Conservation (phyloP, 2,888 invertebrate species). For the Atethmia centrago region DNA sequence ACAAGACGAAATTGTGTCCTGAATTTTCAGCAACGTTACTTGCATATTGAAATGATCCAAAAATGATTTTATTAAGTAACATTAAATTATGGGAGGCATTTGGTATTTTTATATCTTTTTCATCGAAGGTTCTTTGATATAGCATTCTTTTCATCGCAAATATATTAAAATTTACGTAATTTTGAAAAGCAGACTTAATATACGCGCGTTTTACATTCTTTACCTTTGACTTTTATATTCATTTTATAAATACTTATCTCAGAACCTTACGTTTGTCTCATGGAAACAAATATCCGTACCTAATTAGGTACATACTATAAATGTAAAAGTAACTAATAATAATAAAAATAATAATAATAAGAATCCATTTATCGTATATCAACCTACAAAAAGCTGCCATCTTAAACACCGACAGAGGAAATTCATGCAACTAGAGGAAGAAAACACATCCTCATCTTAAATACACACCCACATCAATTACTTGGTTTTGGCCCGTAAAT, state of each 20-base stretch:
- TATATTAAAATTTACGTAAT: slow-evolving; percentile 24
- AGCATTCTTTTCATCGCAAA: slow-evolving; percentile 45
- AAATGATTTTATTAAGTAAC: slow-evolving; percentile 51
- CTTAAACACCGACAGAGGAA: too few relatives aligned
- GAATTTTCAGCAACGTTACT: slow-evolving; percentile 24
- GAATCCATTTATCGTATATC: too few relatives aligned
- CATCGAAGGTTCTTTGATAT: slow-evolving; percentile 24
- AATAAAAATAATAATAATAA: too few relatives aligned
- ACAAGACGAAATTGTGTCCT: neutral
- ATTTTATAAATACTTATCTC: slow-evolving; percentile 5
- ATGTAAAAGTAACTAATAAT: too few relatives aligned
- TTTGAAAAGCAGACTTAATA: slow-evolving; percentile 14
- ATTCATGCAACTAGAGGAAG: too few relatives aligned
- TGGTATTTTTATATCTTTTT: slow-evolving; percentile 34
- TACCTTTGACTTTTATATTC: slow-evolving; percentile 31
- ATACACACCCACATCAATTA: too few relatives aligned
- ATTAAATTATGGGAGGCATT: slow-evolving; percentile 24
- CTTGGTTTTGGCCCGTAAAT: too few relatives aligned
- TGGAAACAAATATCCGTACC: neutral
- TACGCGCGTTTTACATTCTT: slow-evolving; percentile 8
- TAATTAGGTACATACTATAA: neutral
- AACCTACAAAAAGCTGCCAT: too few relatives aligned
- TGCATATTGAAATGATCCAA: slow-evolving; percentile 23
- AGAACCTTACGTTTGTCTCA: neutral
- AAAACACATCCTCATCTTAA: too few relatives aligned